Evolutionary conservation across 2,888 invertebrate genomes (phyloP), one percentile per base, ranked within the genome.

Genomic region (Synergus itoensis): DNA sequence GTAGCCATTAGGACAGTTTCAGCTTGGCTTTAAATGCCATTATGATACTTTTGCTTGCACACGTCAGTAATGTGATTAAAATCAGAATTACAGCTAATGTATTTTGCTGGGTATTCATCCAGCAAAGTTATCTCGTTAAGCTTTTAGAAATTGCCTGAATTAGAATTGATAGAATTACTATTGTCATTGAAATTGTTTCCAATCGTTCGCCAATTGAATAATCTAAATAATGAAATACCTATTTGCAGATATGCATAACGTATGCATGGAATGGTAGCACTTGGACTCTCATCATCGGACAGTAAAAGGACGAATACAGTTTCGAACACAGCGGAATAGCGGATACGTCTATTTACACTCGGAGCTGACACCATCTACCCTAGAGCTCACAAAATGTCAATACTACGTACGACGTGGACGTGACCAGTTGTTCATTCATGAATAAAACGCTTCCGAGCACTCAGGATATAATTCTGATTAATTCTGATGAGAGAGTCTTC

Each of bases 401-500:
- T 78, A 82, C 79, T 84, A 82, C 73, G 83, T 84, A 82, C 73
- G 83, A 81, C 64, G 79, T 87, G 53, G 84, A 87, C 77, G 81
- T 82, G 73, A 83, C 86, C 79, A 85, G 82, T 64, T 87, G 86
- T 62, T 79, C 79, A 62, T 84, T 83, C 73, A 40, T 65, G 76
- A 80, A 79, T 62, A 81, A 80, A 81, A 64, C 79, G 53, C 77
- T 80, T 45, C 85, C 80, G 73, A 79, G 81, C 21, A 83, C 83
- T 65, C 81, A 77, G 77, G 77, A 80, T 73, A 77, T 85, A 48
- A 80, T 84, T 81, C 83, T 86, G 45, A 84, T 85, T 85, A 48
- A 80, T 84, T 81, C 83, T 86, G 45, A 84, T 85, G 78, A 85
- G 85, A 57, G 86, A 86, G 64, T 85, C 84, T 86, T 84, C 82